Evolutionary conservation across 2,797 vertebrate species (phyloP).

Genomic region (Carduelis carduelis): DNA sequence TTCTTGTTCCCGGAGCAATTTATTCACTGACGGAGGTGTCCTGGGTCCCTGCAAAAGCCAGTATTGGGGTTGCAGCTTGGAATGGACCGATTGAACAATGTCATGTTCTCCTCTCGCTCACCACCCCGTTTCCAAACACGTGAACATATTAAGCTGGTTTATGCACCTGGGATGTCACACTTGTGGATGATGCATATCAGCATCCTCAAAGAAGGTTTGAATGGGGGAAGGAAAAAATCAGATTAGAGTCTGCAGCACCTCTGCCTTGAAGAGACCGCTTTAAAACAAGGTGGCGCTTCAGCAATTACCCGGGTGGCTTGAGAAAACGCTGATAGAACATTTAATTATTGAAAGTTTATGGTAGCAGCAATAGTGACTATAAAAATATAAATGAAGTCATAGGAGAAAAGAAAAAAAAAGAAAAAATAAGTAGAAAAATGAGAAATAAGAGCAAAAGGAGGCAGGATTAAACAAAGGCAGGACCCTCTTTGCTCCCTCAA

Average conservation of each 20-base stretch:
- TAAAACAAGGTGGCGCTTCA: neutral
- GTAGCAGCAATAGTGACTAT: neutral
- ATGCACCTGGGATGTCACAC: neutral
- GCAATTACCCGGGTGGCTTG: neutral
- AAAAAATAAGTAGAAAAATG: neutral
- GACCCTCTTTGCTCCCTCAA: neutral
- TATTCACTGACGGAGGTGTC: neutral
- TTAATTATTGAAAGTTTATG: neutral
- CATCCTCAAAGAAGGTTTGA: neutral
- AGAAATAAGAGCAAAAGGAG: neutral
- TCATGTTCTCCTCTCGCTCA: neutral
- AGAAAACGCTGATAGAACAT: neutral
- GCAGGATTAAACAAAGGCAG: neutral
- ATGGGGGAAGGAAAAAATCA: neutral
- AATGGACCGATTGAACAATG: neutral
- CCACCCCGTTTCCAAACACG: neutral
- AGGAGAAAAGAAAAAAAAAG: neutral
- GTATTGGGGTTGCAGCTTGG: neutral
- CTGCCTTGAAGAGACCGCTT: neutral
- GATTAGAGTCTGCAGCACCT: neutral
- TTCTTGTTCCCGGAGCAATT: neutral
- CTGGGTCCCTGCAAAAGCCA: neutral
- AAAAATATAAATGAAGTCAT: neutral
- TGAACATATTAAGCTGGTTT: neutral
- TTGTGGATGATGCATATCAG: neutral